Conservation (phyloP, 2,797 vertebrate genomes). For the Muscicapa comitata region DNA sequence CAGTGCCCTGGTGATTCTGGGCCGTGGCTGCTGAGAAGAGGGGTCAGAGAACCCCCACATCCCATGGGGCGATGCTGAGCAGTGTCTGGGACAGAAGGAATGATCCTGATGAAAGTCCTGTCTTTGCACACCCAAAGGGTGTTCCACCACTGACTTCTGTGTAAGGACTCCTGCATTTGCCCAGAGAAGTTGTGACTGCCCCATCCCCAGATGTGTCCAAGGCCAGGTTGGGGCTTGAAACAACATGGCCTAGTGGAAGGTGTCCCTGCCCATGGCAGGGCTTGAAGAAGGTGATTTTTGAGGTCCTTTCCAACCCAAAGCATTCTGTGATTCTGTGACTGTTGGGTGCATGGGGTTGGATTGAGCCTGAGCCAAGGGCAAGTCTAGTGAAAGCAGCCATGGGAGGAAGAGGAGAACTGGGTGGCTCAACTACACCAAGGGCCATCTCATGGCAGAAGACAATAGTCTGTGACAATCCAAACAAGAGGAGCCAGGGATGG, state of each 20-base stretch:
- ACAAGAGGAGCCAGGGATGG: not conserved
- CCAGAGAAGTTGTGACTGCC: not conserved
- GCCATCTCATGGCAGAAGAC: not conserved
- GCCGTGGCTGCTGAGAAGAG: not conserved
- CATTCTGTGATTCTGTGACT: not conserved
- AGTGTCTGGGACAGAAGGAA: not conserved
- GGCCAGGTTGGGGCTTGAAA: not conserved
- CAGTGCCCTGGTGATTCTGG: not conserved
- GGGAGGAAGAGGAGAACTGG: not conserved
- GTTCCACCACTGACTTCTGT: not conserved
- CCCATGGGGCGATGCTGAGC: not conserved
- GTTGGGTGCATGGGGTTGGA: not conserved
- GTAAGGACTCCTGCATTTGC: not conserved
- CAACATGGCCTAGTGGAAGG: not conserved
- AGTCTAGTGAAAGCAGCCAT: not conserved
- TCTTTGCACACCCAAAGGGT: not conserved
- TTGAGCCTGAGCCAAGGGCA: not conserved
- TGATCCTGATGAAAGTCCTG: not conserved
- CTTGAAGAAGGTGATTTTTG: not conserved
- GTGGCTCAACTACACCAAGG: not conserved
- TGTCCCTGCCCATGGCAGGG: not conserved
- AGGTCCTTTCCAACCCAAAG: not conserved
- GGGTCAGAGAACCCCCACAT: fast-evolving
- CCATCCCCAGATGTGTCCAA: not conserved
- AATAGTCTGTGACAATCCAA: not conserved